Percentiles rank a stretch among this genome's conserved stretches.
Evolutionary conservation across 2,797 vertebrate genomes (phyloP).

Genomic region (Dromococcyx pavoninus): DNA sequence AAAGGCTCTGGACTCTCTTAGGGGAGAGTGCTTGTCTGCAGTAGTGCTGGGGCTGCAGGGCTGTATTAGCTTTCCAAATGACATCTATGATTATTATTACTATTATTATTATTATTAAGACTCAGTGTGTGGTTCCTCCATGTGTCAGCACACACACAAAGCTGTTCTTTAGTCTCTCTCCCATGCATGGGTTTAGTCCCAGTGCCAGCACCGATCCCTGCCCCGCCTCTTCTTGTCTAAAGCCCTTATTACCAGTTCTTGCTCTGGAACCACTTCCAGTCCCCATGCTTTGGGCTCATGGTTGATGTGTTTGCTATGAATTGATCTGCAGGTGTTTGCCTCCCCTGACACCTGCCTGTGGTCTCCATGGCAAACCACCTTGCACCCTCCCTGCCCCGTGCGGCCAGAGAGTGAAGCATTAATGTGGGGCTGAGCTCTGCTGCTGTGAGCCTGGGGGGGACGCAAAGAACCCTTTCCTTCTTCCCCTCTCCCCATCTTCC

Average conservation of each 20-base stretch:
- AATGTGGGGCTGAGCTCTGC: neutral
- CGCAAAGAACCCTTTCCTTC: neutral
- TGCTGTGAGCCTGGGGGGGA: neutral
- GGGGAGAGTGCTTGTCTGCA: neutral
- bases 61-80: neutral
- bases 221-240: neutral
- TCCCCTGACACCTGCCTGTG: neutral
- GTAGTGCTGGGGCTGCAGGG: neutral
- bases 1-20: neutral
- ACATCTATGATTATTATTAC: neutral
- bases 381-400: neutral
- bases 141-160: neutral
- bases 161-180: neutral
- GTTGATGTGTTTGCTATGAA: neutral
- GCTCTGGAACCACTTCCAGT: neutral
- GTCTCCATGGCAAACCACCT: rapidly evolving
- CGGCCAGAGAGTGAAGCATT: neutral
- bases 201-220: neutral
- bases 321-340: neutral
- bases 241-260: neutral
- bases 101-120: neutral
- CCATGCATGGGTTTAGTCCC: rapidly evolving
- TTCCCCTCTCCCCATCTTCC: neutral
- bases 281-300: neutral
- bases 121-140: rapidly evolving